Percentiles rank a stretch among this genome's conserved stretches.
These are phyloP conservation scores for Phocoena phocoena DNA, from an alignment of 2,113 vertebrate genomes.

Conservation along the genomic window DNA sequence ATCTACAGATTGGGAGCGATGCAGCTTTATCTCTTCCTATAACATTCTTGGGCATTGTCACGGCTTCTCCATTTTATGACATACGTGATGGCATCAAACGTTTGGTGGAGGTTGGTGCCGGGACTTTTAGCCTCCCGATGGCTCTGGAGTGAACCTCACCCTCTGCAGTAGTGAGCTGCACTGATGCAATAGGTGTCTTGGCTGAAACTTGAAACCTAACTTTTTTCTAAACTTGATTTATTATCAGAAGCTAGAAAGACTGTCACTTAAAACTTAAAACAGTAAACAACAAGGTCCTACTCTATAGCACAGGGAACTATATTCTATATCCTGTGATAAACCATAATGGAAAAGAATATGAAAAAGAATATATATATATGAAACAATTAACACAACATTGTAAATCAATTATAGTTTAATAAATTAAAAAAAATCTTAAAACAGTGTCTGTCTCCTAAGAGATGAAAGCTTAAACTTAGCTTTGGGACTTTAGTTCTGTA, in stretches of 20 bases:
- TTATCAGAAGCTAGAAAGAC: neutral
- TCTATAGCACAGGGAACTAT: neutral
- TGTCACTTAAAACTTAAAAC: slow-evolving; percentile 35
- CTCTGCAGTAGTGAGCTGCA: neutral
- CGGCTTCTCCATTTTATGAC: neutral
- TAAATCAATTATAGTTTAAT: neutral
- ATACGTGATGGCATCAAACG: neutral
- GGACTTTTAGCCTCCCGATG: neutral
- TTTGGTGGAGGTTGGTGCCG: neutral
- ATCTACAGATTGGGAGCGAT: neutral
- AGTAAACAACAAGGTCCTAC: neutral
- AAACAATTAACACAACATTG: neutral
- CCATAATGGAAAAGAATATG: neutral
- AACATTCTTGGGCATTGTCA: neutral
- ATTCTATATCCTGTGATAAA: neutral
- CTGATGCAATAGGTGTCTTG: neutral
- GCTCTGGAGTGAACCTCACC: no score
- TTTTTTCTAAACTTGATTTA: neutral
- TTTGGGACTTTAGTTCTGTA: neutral
- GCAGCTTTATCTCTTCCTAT: neutral
- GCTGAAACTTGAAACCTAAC: neutral
- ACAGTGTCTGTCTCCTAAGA: neutral
- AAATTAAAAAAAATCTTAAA: neutral
- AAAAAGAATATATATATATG: neutral
- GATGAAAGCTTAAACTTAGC: slow-evolving; percentile 17